A percentile compares a stretch with the other conserved stretches of the same genome.
Evolutionary conservation across 2,113 vertebrate genomes (phyloP).

Genomic region (Penelope pileata): DNA sequence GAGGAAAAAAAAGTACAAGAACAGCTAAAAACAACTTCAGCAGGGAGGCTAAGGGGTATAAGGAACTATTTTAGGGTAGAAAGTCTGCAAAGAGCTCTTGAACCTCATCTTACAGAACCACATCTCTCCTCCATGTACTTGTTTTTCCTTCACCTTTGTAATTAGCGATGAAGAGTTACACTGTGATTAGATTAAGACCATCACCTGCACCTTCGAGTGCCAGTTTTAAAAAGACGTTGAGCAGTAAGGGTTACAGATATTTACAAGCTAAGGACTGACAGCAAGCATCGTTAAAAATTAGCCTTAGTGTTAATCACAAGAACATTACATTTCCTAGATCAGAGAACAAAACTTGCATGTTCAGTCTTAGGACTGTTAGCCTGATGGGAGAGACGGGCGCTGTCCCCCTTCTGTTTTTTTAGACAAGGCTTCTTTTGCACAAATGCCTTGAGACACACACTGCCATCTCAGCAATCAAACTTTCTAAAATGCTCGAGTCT

Average conservation of each 20-base stretch:
- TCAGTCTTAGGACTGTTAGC: not conserved
- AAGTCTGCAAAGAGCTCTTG: not conserved
- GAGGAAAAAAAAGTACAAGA: not conserved
- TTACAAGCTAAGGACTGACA: not conserved
- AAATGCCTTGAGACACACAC: rapidly evolving
- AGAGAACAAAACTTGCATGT: rapidly evolving
- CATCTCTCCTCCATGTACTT: not conserved
- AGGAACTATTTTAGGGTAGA: not conserved
- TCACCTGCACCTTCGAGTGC: not conserved
- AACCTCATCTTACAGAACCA: rapidly evolving
- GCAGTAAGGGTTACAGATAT: rapidly evolving
- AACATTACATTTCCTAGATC: rapidly evolving
- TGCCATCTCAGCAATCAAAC: rapidly evolving
- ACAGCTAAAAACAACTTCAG: not conserved
- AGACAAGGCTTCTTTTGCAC: not conserved
- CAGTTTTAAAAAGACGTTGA: not conserved
- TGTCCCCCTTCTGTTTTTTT: not conserved
- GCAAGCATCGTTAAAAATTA: not conserved
- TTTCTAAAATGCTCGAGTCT: not conserved
- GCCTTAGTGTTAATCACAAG: rapidly evolving
- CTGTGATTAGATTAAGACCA: rapidly evolving
- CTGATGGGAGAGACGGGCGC: not conserved
- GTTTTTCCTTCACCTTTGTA: not conserved
- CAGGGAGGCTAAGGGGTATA: not conserved
- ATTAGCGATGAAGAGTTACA: not conserved